phyloP scores from a whole-genome alignment of 2,113 vertebrate species.

The Lepus europaeus region DNA sequence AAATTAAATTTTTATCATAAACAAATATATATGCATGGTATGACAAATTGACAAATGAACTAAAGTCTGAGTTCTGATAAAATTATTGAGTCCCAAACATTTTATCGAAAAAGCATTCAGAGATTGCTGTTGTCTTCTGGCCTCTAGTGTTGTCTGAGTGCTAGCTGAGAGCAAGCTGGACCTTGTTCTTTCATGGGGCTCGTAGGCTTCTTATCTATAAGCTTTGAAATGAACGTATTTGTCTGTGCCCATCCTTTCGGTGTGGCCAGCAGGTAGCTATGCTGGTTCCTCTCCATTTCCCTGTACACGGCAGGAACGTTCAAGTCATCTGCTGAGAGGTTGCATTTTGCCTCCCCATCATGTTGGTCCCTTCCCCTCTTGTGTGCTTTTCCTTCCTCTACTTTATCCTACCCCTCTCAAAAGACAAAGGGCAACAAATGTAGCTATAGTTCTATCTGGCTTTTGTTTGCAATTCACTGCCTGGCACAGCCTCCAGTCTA shows the following conservation, averaged over 20 bases:
- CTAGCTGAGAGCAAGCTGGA: neutral
- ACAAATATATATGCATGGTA: neutral
- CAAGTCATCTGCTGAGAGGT: neutral
- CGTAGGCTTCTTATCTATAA: neutral
- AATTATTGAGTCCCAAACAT: neutral
- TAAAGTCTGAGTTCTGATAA: neutral
- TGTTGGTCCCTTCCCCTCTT: neutral
- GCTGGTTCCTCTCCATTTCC: neutral
- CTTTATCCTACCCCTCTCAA: neutral
- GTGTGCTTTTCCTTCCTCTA: too few relatives aligned
- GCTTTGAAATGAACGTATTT: neutral
- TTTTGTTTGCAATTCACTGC: neutral
- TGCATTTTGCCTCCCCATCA: neutral
- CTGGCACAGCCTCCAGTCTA: neutral
- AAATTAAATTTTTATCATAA: slow-evolving; percentile 32
- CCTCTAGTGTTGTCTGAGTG: neutral
- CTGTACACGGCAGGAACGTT: neutral
- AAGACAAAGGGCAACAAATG: neutral
- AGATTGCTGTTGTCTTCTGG: neutral
- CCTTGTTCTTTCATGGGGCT: neutral
- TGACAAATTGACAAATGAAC: neutral
- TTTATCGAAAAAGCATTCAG: neutral
- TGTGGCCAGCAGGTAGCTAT: neutral
- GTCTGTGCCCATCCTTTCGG: neutral
- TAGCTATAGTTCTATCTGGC: neutral